Evolutionary conservation across 2,888 invertebrate species (phyloP), one percentile per base, ranked within the genome.

Genomic region (Thera britannica): DNA sequence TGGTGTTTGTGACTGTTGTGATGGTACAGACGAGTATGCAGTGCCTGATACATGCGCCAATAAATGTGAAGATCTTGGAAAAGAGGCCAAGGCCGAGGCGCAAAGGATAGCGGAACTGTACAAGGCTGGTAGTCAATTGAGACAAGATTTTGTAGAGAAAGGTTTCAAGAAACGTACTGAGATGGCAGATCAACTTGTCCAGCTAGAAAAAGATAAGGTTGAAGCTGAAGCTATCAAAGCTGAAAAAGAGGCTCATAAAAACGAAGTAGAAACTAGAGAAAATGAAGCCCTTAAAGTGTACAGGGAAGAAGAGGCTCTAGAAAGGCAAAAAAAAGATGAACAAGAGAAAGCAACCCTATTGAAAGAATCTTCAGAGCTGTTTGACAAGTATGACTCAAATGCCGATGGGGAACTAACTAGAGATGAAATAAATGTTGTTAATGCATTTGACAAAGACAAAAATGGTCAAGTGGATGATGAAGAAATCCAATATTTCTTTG

Each of bases 1-100:
- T 89, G 97, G 98, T 36, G 95, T 99, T 64, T 99, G 99, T 90
- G 99, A 98, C 86, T 98, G 98, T 81, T 98, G 98, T 88, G 98
- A 98, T 90, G 97, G 96, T 6, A 96, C 96, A 71, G 98, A 98
- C 84, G 98, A 98, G 83, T 97, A 98, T 80, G 90, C 94, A 0
- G 91, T 92, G 34, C 87, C 93, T 11, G 88, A 88, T n/a, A 86
- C 92, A 4, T 99, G 98, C 84, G 75, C 91, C 0, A 97, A 98
- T 84, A 97, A 95, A 67, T 99, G 99, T 83, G 94, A 95, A 68
- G 97, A 98, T 82, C 88, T 98, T 63, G 97, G 97, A 0, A 94
- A 94, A 75, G 96, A 96, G 75, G 98, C 97, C 0, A 94, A 96
- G 72, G 95, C 96, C 59, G 96, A 96, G 76, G 96, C 97, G 0